Conservation (phyloP, 2,888 invertebrate species). For the Leucophora obtusa region DNA sequence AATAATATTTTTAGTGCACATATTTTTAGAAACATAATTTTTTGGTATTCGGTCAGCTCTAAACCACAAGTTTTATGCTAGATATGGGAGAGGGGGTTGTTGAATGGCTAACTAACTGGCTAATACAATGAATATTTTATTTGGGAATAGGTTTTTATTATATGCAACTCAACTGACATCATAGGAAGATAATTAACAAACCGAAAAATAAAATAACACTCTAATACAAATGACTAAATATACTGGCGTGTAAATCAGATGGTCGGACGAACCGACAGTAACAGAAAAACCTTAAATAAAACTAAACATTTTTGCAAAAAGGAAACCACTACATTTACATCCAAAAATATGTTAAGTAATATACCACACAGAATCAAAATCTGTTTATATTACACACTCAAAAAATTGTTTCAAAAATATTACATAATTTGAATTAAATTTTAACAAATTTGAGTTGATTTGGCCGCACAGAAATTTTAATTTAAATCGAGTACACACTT, state of each 20-base stretch:
- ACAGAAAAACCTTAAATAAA: not conserved
- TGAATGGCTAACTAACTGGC: conserved; percentile 3
- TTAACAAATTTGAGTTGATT: no score
- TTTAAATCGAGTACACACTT: no score
- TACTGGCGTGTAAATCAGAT: not conserved
- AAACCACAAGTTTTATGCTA: not conserved
- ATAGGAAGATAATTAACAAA: conserved; percentile 31
- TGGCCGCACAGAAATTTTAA: no score
- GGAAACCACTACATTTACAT: conserved; percentile 14
- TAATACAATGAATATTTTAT: conserved; percentile 9
- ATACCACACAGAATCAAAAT: not conserved
- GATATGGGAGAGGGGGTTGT: conserved; percentile 1
- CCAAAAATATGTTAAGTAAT: conserved; percentile 4
- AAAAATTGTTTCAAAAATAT: no score
- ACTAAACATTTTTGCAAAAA: not conserved
- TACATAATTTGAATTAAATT: no score
- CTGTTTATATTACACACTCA: not conserved
- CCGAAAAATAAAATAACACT: not conserved
- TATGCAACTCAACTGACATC: conserved; percentile 36
- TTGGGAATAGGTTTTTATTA: conserved; percentile 13
- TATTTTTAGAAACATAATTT: no score
- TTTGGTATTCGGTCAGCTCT: no score
- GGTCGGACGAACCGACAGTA: not conserved
- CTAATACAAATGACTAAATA: conserved; percentile 1
- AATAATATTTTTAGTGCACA: no score